These are phyloP conservation scores for Augochlorella aurata DNA, from an alignment of 2,888 invertebrate genomes.

Conservation along the genomic window DNA sequence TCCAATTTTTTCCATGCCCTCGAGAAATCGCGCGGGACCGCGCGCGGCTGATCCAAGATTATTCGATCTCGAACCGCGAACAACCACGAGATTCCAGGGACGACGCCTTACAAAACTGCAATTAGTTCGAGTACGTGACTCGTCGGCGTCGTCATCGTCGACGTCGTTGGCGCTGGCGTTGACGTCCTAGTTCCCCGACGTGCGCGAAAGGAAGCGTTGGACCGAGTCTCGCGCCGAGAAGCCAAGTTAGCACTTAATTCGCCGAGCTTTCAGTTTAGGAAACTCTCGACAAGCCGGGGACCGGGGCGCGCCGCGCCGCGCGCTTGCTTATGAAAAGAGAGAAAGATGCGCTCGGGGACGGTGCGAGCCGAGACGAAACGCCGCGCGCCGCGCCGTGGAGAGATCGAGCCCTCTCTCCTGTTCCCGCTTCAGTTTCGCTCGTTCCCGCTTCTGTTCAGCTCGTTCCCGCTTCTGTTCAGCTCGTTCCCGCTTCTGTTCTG, in stretches of 20 bases:
- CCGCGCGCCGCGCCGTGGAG: not conserved
- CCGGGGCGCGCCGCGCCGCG: constrained; percentile 20
- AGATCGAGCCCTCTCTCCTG: too few relatives aligned
- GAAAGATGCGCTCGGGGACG: constrained; percentile 43
- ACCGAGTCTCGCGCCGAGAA: constrained; percentile 47
- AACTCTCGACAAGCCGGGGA: constrained; percentile 49
- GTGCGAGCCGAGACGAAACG: constrained; percentile 24
- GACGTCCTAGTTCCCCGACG: constrained; percentile 45
- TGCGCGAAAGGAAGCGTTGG: constrained; percentile 55
- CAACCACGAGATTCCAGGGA: constrained; percentile 35
- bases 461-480: not conserved
- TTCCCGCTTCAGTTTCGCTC: too few relatives aligned
- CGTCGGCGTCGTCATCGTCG: constrained; percentile 33
- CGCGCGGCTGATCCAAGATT: not conserved
- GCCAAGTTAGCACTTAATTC: constrained; percentile 64
- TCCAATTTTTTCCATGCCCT: constrained; percentile 25
- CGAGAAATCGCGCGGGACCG: not conserved
- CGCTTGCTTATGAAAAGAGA: constrained; percentile 45
- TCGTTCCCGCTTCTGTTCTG: too few relatives aligned
- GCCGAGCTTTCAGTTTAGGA: constrained; percentile 59
- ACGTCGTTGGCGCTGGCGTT: constrained; percentile 35
- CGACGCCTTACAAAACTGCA: constrained; percentile 61
- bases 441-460: too few relatives aligned
- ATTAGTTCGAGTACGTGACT: constrained; percentile 67
- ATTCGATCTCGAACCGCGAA: constrained; percentile 15